Evolutionary conservation across 2,888 invertebrate genomes (phyloP), one percentile per base, ranked within the genome.

Genomic region (Megaustenia siamemsis): DNA sequence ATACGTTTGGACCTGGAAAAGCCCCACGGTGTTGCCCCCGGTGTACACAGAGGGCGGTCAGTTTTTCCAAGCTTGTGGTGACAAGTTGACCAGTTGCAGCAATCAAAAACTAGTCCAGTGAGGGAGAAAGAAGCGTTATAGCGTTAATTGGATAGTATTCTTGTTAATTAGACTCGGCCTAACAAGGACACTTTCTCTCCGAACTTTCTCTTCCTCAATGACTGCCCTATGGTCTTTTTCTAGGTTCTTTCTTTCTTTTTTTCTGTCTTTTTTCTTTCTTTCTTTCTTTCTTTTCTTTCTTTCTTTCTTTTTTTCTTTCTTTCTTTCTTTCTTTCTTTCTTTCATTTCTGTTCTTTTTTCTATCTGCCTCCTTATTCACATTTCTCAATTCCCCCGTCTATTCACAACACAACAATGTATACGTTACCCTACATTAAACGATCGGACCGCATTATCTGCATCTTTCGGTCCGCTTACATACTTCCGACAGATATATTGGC

Each of bases 31-130:
- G 8, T 69, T 69, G 5, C 24, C n/a, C n/a, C n/a, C 12, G 28
- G 43, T 45, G 71, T 71, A 43, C 71, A 71, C 71, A 43, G 38
- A n/a, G 43, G n/a, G 45, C 35, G 71, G 71, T 40, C 43, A 71
- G 10, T 45, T n/a, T 45, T n/a, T 71, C 45, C 71, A 28, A 15
- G 28, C n/a, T 12, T 28, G 3, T 38, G 43, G 3, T 40, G 12
- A 24, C 43, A 24, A 12, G 12, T 18, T 63, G 63, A 63, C 63
- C 63, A 63, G 32, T 32, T 32, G 32, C 32, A 63, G 12, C 32
- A 63, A 63, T 32, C 3, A 63, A 63, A 63, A 63, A n/a, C 4
- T 63, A 6, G 2, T 28, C 35, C 1, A 5, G 3, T 2, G 40
- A 2, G 18, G n/a, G 24, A 24, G 40, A 69, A 40, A 56, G 21